phyloP scores from a whole-genome alignment of 2,888 invertebrate species.

The Apodemia hepburni region DNA sequence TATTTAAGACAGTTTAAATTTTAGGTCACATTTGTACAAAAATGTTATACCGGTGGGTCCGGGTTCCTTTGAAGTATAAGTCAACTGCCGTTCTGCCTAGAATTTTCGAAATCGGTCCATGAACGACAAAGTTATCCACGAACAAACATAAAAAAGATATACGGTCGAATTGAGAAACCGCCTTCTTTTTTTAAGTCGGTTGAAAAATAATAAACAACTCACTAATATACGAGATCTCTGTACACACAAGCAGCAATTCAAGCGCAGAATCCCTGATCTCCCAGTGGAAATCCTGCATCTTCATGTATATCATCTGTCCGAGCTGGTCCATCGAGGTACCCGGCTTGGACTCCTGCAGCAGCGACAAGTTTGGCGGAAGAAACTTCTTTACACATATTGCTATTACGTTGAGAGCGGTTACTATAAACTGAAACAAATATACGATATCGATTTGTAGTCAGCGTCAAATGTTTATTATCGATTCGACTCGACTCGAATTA shows the following conservation, averaged over 20 bases:
- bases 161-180: too few relatives aligned
- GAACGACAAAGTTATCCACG: too few relatives aligned
- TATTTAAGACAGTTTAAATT: too few relatives aligned
- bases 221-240: conserved; percentile 86
- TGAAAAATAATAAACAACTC: conserved; percentile 46
- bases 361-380: conserved; percentile 87
- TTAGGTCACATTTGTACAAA: too few relatives aligned
- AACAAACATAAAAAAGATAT: too few relatives aligned
- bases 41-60: too few relatives aligned
- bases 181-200: too few relatives aligned
- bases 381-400: conserved; percentile 86
- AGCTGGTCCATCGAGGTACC: conserved; percentile 83
- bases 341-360: conserved; percentile 84
- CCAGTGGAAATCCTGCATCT: conserved; percentile 87
- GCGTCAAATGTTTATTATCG: too few relatives aligned
- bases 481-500: too few relatives aligned
- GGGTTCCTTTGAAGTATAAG: too few relatives aligned
- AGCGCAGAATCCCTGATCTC: conserved; percentile 89
- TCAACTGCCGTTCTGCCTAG: too few relatives aligned
- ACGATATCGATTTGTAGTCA: neutral
- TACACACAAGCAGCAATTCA: conserved; percentile 86
- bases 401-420: conserved; percentile 85
- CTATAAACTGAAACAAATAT: conserved; percentile 79
- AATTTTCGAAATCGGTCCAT: too few relatives aligned
- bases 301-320: conserved; percentile 83